Percentiles rank a stretch among this genome's conserved stretches.
Evolutionary conservation across 2,797 vertebrate species (phyloP).

Genomic region (Leucoraja ocellata): DNA sequence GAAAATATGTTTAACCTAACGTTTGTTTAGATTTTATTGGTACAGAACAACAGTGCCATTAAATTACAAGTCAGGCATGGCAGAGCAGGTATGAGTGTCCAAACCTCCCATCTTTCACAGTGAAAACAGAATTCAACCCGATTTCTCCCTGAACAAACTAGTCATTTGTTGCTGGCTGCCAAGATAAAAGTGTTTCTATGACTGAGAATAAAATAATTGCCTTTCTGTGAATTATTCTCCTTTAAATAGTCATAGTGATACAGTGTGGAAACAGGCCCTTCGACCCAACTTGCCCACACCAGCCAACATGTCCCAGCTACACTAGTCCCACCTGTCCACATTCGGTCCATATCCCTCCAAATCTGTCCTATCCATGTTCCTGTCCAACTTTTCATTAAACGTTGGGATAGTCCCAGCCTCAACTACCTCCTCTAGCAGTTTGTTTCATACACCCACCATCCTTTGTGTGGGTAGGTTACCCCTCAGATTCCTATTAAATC

Average conservation of each 20-base stretch:
- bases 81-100: neutral
- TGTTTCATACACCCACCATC: no score
- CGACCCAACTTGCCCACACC: no score
- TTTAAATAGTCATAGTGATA: neutral
- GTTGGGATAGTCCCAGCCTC: no score
- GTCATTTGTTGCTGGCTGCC: neutral
- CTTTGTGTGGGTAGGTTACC: no score
- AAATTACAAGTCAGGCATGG: neutral
- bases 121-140: neutral
- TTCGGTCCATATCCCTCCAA: no score
- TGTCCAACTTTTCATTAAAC: no score
- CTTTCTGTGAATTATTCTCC: neutral
- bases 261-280: no score
- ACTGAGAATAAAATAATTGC: neutral
- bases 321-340: no score
- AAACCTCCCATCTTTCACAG: neutral
- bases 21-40: neutral
- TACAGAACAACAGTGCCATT: neutral
- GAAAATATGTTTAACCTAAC: neutral
- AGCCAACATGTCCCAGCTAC: no score
- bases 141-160: neutral
- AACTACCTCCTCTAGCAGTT: no score
- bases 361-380: no score
- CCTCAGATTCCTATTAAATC: no score
- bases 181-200: neutral